Conservation (phyloP, 2,113 vertebrate genomes). For the Ochotona curzoniae region DNA sequence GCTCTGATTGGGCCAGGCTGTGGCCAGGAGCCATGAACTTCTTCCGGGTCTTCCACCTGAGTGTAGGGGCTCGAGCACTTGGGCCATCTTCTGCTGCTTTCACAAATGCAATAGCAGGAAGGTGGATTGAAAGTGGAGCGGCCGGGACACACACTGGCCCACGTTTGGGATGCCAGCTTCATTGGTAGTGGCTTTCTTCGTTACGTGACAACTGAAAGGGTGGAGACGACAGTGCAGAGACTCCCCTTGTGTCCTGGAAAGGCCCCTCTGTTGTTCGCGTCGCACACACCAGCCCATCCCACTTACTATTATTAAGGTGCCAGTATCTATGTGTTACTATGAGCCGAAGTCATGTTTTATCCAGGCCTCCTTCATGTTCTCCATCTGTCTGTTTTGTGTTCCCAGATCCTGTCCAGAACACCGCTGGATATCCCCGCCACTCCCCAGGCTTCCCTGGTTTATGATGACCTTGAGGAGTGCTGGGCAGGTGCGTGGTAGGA, state of each 20-base stretch:
- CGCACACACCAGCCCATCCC: not conserved
- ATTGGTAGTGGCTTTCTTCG: too few species aligned
- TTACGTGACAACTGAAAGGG: not conserved
- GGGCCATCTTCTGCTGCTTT: too few species aligned
- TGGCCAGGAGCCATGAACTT: too few species aligned
- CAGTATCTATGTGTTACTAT: not conserved
- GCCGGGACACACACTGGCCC: too few species aligned
- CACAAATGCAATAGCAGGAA: too few species aligned
- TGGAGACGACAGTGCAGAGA: not conserved
- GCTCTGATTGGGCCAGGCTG: too few species aligned
- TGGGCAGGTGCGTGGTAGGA: not conserved
- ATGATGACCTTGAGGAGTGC: not conserved
- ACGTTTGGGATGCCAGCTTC: too few species aligned
- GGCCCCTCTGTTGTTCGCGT: not conserved
- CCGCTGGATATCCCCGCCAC: not conserved
- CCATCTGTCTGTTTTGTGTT: not conserved
- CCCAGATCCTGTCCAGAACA: not conserved
- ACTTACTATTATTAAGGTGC: not conserved
- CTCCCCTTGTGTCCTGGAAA: not conserved
- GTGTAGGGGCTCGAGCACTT: too few species aligned
- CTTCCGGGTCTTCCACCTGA: too few species aligned
- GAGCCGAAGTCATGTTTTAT: not conserved
- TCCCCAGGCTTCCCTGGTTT: not conserved
- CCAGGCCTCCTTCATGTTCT: not conserved
- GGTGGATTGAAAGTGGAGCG: too few species aligned